phyloP scores from a whole-genome alignment of 92 coral and sea anemone genomes.

The Parazoanthus swiftii region DNA sequence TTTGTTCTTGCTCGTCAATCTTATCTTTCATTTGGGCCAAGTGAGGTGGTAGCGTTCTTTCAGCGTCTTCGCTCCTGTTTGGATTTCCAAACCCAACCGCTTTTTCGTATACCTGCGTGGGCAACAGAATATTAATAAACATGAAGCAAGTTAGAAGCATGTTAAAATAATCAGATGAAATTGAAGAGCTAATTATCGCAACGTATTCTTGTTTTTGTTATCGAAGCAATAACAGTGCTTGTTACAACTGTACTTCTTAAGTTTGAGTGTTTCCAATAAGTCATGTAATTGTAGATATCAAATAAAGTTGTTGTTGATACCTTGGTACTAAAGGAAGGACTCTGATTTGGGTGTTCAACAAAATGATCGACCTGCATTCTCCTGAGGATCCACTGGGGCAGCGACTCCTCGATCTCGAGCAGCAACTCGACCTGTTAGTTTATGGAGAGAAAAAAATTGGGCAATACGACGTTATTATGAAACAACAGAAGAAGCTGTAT shows the following conservation, averaged over 20 bases:
- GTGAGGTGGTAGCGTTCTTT: constrained; percentile 66
- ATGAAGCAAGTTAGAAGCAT: too few species aligned
- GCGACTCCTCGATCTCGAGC: constrained; percentile 78
- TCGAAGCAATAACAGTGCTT: too few species aligned
- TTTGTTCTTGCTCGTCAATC: constrained; percentile 70
- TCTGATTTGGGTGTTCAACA: constrained; percentile 80
- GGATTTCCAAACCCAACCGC: constrained; percentile 81
- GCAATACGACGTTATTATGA: too few species aligned
- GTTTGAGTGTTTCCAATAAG: too few species aligned
- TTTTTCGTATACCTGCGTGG: constrained; percentile 62
- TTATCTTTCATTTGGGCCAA: constrained; percentile 73
- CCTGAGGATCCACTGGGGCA: constrained; percentile 74
- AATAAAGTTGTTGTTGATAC: constrained; percentile 27
- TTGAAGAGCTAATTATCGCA: too few species aligned
- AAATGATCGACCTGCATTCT: constrained; percentile 76
- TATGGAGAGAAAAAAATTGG: too few species aligned
- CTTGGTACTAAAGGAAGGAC: constrained; percentile 53
- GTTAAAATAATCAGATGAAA: too few species aligned
- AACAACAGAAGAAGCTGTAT: too few species aligned
- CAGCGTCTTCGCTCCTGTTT: constrained; percentile 57
- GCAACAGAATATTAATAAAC: too few species aligned
- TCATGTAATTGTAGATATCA: too few species aligned
- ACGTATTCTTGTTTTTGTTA: too few species aligned
- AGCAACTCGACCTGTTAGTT: constrained; percentile 70
- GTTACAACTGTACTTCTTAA: too few species aligned